A percentile compares a stretch with the other conserved stretches of the same genome.
Conservation (phyloP, 1,140 invertebrate genomes). For the Hypothenemus hampei region DNA sequence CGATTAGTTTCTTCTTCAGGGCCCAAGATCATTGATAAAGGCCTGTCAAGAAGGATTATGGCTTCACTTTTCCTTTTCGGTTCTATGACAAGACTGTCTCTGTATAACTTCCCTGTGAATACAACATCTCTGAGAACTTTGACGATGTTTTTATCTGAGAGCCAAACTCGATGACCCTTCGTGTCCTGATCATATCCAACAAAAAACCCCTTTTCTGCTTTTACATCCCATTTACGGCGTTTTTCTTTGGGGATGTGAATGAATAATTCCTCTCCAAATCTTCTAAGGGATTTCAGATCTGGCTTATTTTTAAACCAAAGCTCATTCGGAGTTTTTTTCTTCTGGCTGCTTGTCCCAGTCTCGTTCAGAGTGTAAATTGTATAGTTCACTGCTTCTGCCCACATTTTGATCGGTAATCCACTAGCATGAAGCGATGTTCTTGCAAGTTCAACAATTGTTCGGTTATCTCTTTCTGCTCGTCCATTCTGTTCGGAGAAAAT, state of each 20-base stretch:
- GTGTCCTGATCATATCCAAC: background rate
- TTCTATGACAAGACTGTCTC: too few species aligned
- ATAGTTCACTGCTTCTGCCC: too few species aligned
- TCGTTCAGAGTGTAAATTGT: too few species aligned
- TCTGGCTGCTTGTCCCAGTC: background rate
- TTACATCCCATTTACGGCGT: conserved; percentile 1
- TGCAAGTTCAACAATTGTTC: too few species aligned
- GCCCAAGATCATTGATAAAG: too few species aligned
- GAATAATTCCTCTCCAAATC: too few species aligned
- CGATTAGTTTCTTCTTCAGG: background rate
- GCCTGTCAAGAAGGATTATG: too few species aligned
- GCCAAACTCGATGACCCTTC: conserved; percentile 5
- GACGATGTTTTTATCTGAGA: conserved; percentile 5
- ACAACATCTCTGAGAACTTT: conserved; percentile 2
- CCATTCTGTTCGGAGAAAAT: too few species aligned
- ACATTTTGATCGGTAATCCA: too few species aligned
- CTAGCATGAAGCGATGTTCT: too few species aligned
- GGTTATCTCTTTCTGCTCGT: too few species aligned
- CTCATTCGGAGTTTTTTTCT: background rate
- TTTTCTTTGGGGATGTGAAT: conserved; percentile 18
- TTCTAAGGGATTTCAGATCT: background rate
- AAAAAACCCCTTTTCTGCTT: background rate
- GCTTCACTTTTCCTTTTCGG: background rate
- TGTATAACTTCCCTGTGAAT: too few species aligned
- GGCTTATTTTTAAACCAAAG: background rate